Evolutionary conservation across 2,113 vertebrate species (phyloP), one percentile per base, ranked within the genome.

Genomic region (Mobula hypostoma): DNA sequence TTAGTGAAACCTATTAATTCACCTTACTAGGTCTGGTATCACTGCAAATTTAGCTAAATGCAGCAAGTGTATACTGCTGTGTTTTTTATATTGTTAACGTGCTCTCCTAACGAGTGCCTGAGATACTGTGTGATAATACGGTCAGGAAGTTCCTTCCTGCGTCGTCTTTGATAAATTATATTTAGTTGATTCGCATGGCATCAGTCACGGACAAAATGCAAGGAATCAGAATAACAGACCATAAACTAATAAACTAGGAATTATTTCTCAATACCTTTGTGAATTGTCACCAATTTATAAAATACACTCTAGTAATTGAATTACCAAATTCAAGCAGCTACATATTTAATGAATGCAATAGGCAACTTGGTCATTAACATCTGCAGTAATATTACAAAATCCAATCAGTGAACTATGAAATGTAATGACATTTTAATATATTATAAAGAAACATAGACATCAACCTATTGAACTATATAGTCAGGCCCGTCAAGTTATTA

Each of bases 381-480:
- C 63, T 90, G 85, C 85, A 66, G 61, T 68, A 90, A 90, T 90
- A n/a, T 88, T 63, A 88, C 32, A 66, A 63, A 63, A 63, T 88
- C 2, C 29, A 88, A 88, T 88, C 58, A 90, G 9, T 90, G 61
- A 66, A 66, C 29, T 90, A 90, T 66, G 32, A 90, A 90, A 8
- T 17, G 1, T 66, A 88, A 90, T 90, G 29, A 90, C n/a, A 68
- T 66, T 9, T 90, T 66, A 90, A 88, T 68, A 90, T 32, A 66
- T 90, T 90, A 66, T 17, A 66, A 8, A 74, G 36, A 48, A 90
- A 90, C 29, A 61, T 85, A 66, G 61, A 66, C 85, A 90, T n/a
- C 5, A 32, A n/a, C 12, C 61, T 63, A n/a, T 12, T 87, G 56
- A 63, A 87, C n/a, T 87, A 87, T 63, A 87, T 68, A 90, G 32